Percentiles rank a stretch among this genome's conserved stretches.
Evolutionary conservation across 2,113 vertebrate species (phyloP).

Genomic region (Chauna torquata): DNA sequence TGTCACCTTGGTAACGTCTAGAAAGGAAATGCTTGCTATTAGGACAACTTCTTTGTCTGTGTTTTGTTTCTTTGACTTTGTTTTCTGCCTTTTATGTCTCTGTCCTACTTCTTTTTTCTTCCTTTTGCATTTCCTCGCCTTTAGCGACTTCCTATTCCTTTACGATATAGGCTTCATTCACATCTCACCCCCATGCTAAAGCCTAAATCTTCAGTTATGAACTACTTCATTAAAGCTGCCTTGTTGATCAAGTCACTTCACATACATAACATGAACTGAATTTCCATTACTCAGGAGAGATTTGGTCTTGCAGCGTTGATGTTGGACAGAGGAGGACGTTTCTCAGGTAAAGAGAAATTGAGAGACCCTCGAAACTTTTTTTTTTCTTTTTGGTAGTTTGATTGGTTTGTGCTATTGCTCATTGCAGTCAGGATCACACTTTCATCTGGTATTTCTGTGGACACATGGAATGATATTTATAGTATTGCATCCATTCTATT

Average conservation of each 20-base stretch:
- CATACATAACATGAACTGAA: fast-evolving
- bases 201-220: background rate
- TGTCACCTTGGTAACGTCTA: background rate
- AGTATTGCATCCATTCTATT: background rate
- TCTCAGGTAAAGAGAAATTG: background rate
- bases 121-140: background rate
- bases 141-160: background rate
- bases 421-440: background rate
- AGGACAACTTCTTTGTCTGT: background rate
- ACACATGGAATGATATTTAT: background rate
- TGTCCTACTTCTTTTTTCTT: background rate
- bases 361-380: background rate
- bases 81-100: background rate
- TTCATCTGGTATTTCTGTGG: background rate
- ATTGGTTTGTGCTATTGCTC: background rate
- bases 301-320: background rate
- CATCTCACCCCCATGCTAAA: background rate
- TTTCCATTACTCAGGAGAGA: background rate
- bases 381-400: background rate
- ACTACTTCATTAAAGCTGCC: background rate
- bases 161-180: background rate
- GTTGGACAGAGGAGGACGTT: background rate
- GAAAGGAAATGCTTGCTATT: background rate
- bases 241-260: background rate
- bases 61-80: background rate